Evolutionary conservation across 2,797 vertebrate genomes (phyloP).

Genomic region (Sebastes matsubarae): DNA sequence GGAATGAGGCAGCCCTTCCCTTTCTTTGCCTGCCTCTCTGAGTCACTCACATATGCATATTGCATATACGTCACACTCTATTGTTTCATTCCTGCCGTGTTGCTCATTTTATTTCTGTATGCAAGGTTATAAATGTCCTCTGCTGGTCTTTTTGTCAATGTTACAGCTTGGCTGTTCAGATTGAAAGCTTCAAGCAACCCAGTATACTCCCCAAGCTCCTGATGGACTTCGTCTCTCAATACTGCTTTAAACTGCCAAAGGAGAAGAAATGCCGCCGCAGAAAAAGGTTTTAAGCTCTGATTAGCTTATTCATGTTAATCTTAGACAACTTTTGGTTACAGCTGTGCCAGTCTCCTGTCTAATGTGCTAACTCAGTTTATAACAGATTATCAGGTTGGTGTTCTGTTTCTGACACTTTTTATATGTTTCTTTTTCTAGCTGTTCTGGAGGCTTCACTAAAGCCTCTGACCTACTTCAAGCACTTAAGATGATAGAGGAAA

Average conservation of each 20-base stretch:
- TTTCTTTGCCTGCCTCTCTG: slow-evolving; percentile 17
- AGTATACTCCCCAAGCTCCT: slow-evolving; percentile 40
- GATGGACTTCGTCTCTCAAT: slow-evolving; percentile 67
- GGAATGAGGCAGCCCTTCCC: background rate
- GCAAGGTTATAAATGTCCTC: slow-evolving; percentile 18
- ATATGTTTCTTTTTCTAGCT: slow-evolving; percentile 60
- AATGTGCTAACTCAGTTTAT: slow-evolving; percentile 12
- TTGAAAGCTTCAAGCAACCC: slow-evolving; percentile 53
- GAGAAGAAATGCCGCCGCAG: slow-evolving; percentile 46
- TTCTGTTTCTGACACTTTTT: slow-evolving; percentile 31
- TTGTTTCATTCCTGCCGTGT: slow-evolving; percentile 5
- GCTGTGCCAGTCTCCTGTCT: background rate
- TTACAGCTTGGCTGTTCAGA: slow-evolving; percentile 65
- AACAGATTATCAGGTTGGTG: slow-evolving; percentile 28
- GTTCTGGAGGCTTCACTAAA: slow-evolving; percentile 66
- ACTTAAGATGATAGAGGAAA: slow-evolving; percentile 67
- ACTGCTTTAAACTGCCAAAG: slow-evolving; percentile 67
- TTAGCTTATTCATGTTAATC: slow-evolving; percentile 22
- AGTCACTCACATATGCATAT: slow-evolving; percentile 2
- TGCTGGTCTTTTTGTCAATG: slow-evolving; percentile 25
- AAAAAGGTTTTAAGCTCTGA: slow-evolving; percentile 61
- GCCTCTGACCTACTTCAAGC: slow-evolving; percentile 72
- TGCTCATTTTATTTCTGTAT: background rate
- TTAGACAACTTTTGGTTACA: slow-evolving; percentile 7
- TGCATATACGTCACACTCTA: background rate